phyloP scores from a whole-genome alignment of 2,888 invertebrate species.

The Frankliniella fusca region DNA sequence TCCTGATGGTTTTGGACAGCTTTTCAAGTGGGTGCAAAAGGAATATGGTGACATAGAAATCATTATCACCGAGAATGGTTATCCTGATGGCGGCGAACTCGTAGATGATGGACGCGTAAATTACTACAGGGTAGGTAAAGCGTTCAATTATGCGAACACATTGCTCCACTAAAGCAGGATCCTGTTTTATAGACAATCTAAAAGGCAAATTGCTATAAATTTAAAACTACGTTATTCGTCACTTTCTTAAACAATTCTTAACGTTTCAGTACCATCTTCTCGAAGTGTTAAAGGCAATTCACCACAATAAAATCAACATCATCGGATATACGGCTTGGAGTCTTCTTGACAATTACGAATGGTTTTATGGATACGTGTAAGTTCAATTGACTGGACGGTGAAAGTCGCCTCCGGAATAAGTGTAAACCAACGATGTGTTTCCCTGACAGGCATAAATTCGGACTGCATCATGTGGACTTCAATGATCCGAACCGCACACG shows the following conservation, averaged over 20 bases:
- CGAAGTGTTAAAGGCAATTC: conserved; percentile 51
- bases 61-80: background rate
- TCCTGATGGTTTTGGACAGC: background rate
- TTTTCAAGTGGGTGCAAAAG: background rate
- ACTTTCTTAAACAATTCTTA: background rate
- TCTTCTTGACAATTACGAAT: conserved; percentile 77
- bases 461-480: conserved; percentile 29
- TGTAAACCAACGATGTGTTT: background rate
- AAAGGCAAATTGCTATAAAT: background rate
- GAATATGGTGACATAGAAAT: background rate
- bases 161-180: background rate
- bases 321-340: conserved; percentile 73
- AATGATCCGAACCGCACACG: conserved; percentile 24
- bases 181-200: background rate
- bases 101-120: conserved; percentile 49
- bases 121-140: conserved; percentile 47
- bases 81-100: conserved; percentile 32
- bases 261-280: conserved; percentile 46
- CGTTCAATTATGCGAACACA: background rate
- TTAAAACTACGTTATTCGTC: background rate
- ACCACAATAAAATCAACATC: conserved; percentile 53
- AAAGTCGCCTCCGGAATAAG: background rate
- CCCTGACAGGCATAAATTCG: conserved; percentile 25
- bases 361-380: conserved; percentile 70
- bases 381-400: conserved; percentile 39